Conservation (phyloP, 2,113 vertebrate genomes). For the Rhabdomys dilectus region DNA sequence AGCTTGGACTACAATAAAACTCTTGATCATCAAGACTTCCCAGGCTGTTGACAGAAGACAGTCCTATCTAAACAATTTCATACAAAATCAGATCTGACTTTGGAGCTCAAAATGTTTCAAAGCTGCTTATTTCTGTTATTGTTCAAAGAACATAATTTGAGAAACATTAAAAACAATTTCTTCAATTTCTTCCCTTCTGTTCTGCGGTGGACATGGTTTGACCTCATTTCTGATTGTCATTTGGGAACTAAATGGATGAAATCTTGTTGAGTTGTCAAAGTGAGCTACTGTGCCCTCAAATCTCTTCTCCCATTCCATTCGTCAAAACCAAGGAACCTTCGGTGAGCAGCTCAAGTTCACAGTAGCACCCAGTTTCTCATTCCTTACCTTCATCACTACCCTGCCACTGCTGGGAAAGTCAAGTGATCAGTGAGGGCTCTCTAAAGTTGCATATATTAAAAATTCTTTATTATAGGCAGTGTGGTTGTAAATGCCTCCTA, state of each 20-base stretch:
- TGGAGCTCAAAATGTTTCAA: neutral
- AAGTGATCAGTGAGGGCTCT: neutral
- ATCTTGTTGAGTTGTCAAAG: conserved; percentile 68
- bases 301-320: conserved; percentile 61
- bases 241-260: conserved; percentile 66
- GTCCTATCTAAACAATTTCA: neutral
- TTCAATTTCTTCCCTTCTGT: conserved; percentile 15
- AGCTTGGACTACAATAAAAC: neutral
- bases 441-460: neutral
- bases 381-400: neutral
- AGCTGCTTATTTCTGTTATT: neutral
- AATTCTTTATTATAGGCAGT: neutral
- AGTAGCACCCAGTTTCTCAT: neutral
- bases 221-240: conserved; percentile 56
- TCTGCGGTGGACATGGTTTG: neutral
- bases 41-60: neutral
- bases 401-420: neutral
- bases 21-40: neutral
- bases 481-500: neutral
- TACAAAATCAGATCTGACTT: neutral
- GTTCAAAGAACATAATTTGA: neutral
- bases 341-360: neutral
- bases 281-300: conserved; percentile 75
- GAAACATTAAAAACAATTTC: conserved; percentile 18
- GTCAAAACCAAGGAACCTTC: neutral